Base-by-base conservation (phyloP, 2,113 vertebrate genomes). In the Cyanoramphus novaezelandiae region DNA sequence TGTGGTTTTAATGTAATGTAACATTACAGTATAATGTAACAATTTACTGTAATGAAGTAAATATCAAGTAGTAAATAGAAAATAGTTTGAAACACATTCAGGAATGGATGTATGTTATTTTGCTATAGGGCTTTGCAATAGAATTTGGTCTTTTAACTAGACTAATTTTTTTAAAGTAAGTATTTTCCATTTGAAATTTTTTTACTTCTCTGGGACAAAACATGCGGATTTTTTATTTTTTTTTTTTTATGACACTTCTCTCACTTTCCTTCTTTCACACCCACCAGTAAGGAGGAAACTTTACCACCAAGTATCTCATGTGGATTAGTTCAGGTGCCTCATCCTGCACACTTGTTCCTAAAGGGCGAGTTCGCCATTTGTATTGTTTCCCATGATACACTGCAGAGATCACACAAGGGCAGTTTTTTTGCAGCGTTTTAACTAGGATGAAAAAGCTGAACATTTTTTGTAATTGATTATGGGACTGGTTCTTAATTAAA, bases 291-390 rank as follows among this genome's bases (percentile, higher is more conserved):
- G 62, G 90, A 57, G 14, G 11, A 75, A 57, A 44, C 16, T 11
- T 43, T 75, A 21, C 11, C 6, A 28, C 11, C 11, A 46, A 24
- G 20, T 65, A 50, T 50, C 33, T 70, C 60, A 25, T 1, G 2
- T n/a, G 33, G 29, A 55, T 88, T 82, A 52, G 19, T 78, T 70
- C 19, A 67, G 49, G 20, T 62, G 29, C 20, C 35, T 50, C 27
- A 11, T 50, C 15, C 7, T 2, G 1, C 13, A 25, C 0, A 0
- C 11, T 64, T 71, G 3, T 52, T 20, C 20, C 35, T 86, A n/a
- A 82, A 46, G n/a, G 17, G 9, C 0, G 4, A n/a, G 53, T 60
- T 87, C 77, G 68, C 25, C 23, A 1, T 49, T 87, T 86, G 59
- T 25, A 10, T 68, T 64, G 18, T 46, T 64, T 88, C 50, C 19